These are phyloP conservation scores for Aethes cnicana DNA, from an alignment of 2,888 invertebrate genomes.

Conservation along the genomic window DNA sequence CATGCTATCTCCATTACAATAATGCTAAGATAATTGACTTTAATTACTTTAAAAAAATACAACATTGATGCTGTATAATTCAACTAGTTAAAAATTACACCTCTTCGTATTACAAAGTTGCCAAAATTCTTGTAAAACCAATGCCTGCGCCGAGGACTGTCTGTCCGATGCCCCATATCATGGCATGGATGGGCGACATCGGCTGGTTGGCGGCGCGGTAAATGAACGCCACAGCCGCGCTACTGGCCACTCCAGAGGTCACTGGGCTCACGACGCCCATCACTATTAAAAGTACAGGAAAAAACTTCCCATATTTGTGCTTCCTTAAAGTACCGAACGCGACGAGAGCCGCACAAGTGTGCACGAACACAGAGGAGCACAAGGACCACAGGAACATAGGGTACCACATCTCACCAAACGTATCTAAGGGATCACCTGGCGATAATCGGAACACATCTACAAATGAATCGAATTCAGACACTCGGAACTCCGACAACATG, in stretches of 20 bases:
- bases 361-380: constrained; percentile 96
- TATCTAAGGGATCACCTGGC: constrained; percentile 85
- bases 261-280: constrained; percentile 95
- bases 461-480: constrained; percentile 85
- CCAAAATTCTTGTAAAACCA: constrained; percentile 95
- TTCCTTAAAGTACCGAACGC: constrained; percentile 95
- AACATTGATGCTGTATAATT: constrained; percentile 18
- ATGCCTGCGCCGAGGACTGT: constrained; percentile 94
- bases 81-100: constrained; percentile 16
- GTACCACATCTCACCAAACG: constrained; percentile 97
- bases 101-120: constrained; percentile 87
- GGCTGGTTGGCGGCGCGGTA: constrained; percentile 94
- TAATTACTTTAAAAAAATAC: constrained; percentile 39
- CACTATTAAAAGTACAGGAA: constrained; percentile 92
- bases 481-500: constrained; percentile 81
- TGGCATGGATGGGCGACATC: constrained; percentile 95
- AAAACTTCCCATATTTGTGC: constrained; percentile 97
- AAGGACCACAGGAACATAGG: constrained; percentile 97
- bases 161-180: constrained; percentile 97
- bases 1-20: constrained; percentile 44
- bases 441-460: constrained; percentile 86
- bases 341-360: constrained; percentile 94
- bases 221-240: constrained; percentile 96
- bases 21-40: constrained; percentile 61
- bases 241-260: constrained; percentile 93